Conservation (phyloP, 2,888 invertebrate species). For the Nomada fucata region DNA sequence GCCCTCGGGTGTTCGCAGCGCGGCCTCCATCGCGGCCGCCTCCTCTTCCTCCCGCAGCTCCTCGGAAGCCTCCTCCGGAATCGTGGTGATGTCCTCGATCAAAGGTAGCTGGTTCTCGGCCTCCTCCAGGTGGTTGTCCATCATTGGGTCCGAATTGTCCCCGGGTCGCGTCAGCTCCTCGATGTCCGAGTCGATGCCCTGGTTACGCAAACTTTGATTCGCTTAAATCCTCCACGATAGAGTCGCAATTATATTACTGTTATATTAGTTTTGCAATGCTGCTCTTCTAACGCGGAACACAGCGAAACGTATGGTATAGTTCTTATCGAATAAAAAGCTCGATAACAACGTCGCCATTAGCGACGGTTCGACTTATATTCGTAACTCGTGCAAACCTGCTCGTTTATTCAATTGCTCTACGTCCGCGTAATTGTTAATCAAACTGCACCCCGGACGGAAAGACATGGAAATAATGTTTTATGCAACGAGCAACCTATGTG, state of each 20-base stretch:
- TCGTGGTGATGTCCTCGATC: conserved; percentile 82
- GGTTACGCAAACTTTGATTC: not conserved
- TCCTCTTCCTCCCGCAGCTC: conserved; percentile 85
- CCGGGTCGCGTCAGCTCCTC: conserved; percentile 92
- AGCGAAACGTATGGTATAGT: too few relatives aligned
- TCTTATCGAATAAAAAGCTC: too few relatives aligned
- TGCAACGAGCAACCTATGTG: not conserved
- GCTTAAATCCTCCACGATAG: not conserved
- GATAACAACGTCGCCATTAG: too few relatives aligned
- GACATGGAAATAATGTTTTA: not conserved
- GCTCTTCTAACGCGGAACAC: too few relatives aligned
- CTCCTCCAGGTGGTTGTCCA: conserved; percentile 79
- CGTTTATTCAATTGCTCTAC: too few relatives aligned
- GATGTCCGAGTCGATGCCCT: conserved; percentile 95
- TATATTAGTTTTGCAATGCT: not conserved
- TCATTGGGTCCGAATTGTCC: conserved; percentile 85
- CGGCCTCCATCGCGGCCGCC: conserved; percentile 84
- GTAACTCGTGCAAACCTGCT: too few relatives aligned
- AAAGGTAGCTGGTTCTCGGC: conserved; percentile 78
- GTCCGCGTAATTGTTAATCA: too few relatives aligned
- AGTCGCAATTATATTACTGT: not conserved
- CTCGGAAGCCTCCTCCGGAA: conserved; percentile 87
- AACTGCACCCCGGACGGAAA: not conserved
- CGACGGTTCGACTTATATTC: too few relatives aligned
- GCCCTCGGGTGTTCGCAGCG: conserved; percentile 72